Evolutionary conservation across 2,113 vertebrate species (phyloP).

Genomic region (Synchiropus splendidus): DNA sequence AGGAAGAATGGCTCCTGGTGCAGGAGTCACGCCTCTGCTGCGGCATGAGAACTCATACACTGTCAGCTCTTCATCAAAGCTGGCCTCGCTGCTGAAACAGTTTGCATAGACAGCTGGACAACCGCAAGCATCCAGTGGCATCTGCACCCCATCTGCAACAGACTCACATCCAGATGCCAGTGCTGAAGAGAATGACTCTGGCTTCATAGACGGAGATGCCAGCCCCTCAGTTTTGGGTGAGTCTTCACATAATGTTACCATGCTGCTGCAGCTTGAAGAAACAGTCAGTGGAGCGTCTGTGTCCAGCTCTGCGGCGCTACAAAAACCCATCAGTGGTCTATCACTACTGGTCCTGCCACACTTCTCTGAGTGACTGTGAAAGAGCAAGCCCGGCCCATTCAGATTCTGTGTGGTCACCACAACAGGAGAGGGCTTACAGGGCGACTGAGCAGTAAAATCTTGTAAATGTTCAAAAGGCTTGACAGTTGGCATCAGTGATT

Average conservation of each 20-base stretch:
- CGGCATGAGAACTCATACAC: conserved; percentile 58
- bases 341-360: conserved; percentile 28
- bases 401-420: conserved; percentile 65
- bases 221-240: conserved; percentile 17
- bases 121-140: conserved; percentile 69
- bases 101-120: conserved; percentile 78
- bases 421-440: conserved; percentile 20
- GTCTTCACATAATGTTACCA: conserved; percentile 50
- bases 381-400: conserved; percentile 39
- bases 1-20: conserved; percentile 28
- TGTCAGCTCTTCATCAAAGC: conserved; percentile 63
- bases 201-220: conserved; percentile 31
- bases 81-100: conserved; percentile 72
- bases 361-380: conserved; percentile 24
- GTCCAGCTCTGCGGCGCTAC: conserved; percentile 24
- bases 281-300: conserved; percentile 10
- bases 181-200: conserved; percentile 46
- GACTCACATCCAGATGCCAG: conserved; percentile 53
- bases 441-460: conserved; percentile 7
- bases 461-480: conserved; percentile 9
- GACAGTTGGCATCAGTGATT: conserved; percentile 3
- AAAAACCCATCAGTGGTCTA: conserved; percentile 42
- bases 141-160: conserved; percentile 46
- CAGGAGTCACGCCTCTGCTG: conserved; percentile 19
- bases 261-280: conserved; percentile 40